Evolutionary conservation across 2,797 vertebrate genomes (phyloP), one percentile per base, ranked within the genome.

Genomic region (Anabacerthia variegaticeps): DNA sequence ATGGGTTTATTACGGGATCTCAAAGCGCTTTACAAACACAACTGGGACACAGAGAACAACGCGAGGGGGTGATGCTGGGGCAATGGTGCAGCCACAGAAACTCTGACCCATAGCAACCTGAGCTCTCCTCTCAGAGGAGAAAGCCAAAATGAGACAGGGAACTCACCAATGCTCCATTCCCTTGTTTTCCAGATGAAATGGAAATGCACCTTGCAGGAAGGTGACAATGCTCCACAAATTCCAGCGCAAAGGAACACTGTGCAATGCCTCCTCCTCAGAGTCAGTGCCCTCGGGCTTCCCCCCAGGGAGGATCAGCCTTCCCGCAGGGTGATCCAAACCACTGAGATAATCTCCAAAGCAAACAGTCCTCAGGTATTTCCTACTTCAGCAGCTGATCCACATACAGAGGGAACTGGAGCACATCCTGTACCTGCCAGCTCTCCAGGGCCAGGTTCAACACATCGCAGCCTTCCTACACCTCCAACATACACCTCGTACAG

Each of bases 31-130:
- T 46, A 39, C 84, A 23, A 51, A 34, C 43, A n/a, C 17, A 14
- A 10, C 62, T 9, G 37, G 79, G 73, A 46, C 59, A 46, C 0
- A 1, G 26, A 44, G 62, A 43, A 13, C 34, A 27, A 4, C 7
- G 67, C 1, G 14, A 26, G 28, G 0, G 15, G 34, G 30, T 3
- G 16, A 43, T 5, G 23, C 55, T 7, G 34, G 26, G 49, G 54
- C 52, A 26, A 43, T 7, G 0, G 16, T 15, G 1, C 24, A 14
- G 54, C 23, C 1, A 24, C 7, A 10, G 41, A 28, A n/a, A 24
- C 34, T 14, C 37, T 28, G 5, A 62, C 19, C 37, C 4, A 5
- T 0, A 27, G 52, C 0, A 7, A 55, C 7, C 32, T 0, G 0
- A 41, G 17, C 24, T 37, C 26, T 48, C 24, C 20, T 22, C 24